phyloP scores from a whole-genome alignment of 2,113 vertebrate species.

The Delphinus delphis region DNA sequence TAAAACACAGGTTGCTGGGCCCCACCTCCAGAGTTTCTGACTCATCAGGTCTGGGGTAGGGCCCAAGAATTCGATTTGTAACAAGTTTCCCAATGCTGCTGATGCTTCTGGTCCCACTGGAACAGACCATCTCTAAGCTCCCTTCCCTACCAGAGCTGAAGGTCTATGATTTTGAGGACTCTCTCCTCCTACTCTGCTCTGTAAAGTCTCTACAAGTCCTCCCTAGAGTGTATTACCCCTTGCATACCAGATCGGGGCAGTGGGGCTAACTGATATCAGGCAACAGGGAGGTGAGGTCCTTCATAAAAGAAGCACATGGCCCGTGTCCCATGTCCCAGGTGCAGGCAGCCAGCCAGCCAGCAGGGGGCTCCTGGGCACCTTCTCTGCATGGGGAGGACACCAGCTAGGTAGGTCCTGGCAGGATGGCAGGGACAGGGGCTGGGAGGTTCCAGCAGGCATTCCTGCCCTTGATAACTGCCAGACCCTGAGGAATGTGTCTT shows the following conservation, averaged over 20 bases:
- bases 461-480: background rate
- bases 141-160: background rate
- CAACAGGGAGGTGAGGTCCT: background rate
- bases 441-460: background rate
- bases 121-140: background rate
- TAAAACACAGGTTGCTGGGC: background rate
- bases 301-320: rapidly evolving
- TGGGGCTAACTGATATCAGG: background rate
- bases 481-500: background rate
- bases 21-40: background rate
- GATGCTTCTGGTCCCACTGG: background rate
- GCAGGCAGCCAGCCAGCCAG: background rate
- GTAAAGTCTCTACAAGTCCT: background rate
- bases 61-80: background rate
- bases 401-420: background rate
- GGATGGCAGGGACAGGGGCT: background rate
- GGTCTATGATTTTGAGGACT: background rate
- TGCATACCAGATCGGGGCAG: background rate
- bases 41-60: background rate
- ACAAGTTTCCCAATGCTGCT: background rate
- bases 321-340: rapidly evolving
- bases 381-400: background rate
- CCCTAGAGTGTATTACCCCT: background rate
- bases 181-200: background rate
- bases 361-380: conserved; percentile 67